These are phyloP conservation scores for Rapana venosa DNA, from an alignment of 2,888 invertebrate genomes.

Conservation along the genomic window DNA sequence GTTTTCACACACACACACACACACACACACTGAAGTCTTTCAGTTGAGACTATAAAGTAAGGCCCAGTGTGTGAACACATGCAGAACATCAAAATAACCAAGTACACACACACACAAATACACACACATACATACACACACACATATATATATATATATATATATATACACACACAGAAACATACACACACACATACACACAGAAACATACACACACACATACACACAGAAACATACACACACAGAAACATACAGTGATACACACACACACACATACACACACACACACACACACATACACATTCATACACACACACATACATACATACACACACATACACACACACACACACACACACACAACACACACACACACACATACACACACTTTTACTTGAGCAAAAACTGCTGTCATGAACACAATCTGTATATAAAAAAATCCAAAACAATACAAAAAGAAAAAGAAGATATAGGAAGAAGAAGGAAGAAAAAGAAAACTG, in stretches of 20 bases:
- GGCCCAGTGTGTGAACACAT: too few relatives aligned
- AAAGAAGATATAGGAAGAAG: not conserved
- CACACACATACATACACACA: too few relatives aligned
- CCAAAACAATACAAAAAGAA: not conserved
- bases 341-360: too few relatives aligned
- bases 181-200: not conserved
- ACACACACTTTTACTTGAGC: too few relatives aligned
- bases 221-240: not conserved
- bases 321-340: not conserved
- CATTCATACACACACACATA: not conserved
- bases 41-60: too few relatives aligned
- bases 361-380: too few relatives aligned
- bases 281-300: not conserved
- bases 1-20: constrained; percentile 10
- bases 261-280: not conserved
- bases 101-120: too few relatives aligned
- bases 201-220: not conserved
- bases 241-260: not conserved
- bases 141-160: not conserved
- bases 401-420: not conserved
- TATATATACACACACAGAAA: not conserved
- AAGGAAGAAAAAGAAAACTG: not conserved
- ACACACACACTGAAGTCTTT: not conserved
- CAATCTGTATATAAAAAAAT: not conserved
- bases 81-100: too few relatives aligned